Percentiles rank a stretch among this genome's conserved stretches.
Evolutionary conservation across 1,140 invertebrate species (phyloP).

Genomic region (Whitmania pigra): DNA sequence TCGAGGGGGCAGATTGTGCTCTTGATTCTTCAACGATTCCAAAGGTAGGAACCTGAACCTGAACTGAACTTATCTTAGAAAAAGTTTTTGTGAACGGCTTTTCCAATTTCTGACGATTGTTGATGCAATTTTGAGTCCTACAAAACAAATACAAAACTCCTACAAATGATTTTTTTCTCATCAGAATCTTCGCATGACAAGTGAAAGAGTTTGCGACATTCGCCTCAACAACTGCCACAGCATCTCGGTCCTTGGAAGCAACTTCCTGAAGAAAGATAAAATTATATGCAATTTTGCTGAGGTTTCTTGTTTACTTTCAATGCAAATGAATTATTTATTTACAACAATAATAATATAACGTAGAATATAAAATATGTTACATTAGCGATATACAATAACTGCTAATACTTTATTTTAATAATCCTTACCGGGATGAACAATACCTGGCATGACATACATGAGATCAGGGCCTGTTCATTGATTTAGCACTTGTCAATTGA

Average conservation of each 20-base stretch:
- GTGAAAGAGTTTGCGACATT: slow-evolving; percentile 5
- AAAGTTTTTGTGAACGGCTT: neutral
- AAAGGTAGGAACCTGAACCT: slow-evolving; percentile 1
- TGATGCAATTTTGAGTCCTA: neutral
- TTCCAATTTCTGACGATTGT: neutral
- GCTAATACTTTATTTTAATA: too few species aligned
- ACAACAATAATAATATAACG: too few species aligned
- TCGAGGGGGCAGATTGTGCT: slow-evolving; percentile 10
- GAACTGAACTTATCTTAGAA: neutral
- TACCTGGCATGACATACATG: too few species aligned
- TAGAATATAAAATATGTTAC: too few species aligned
- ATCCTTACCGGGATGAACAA: too few species aligned
- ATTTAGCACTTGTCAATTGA: too few species aligned
- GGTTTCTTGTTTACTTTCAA: neutral
- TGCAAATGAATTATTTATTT: too few species aligned
- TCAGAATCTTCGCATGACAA: neutral
- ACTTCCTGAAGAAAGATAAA: neutral
- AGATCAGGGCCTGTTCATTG: too few species aligned
- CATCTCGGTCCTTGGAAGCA: slow-evolving; percentile 1
- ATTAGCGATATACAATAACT: too few species aligned
- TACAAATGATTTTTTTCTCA: neutral
- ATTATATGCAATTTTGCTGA: slow-evolving; percentile 13
- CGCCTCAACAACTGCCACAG: neutral
- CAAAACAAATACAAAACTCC: too few species aligned
- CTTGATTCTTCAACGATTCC: slow-evolving; percentile 1